Evolutionary conservation across 1,140 invertebrate genomes (phyloP).

Genomic region (Drosophila virilis): DNA sequence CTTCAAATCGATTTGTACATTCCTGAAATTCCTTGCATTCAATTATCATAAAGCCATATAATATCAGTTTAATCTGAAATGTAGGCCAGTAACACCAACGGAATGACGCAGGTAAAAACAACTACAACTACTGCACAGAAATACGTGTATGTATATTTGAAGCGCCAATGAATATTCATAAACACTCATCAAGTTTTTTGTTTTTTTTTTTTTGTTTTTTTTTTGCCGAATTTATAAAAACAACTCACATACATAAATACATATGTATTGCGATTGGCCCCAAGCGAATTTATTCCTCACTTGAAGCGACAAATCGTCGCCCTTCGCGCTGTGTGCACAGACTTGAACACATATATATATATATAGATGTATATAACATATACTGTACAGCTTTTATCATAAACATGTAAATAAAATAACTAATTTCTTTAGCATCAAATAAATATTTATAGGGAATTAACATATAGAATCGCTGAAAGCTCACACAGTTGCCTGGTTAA

Average conservation of each 20-base stretch:
- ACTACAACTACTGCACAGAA: conserved; percentile 5
- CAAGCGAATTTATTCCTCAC: conserved; percentile 6
- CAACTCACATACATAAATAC: conserved; percentile 1
- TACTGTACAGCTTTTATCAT: conserved; percentile 25
- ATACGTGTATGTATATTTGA: conserved; percentile 9
- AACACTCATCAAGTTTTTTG: conserved; percentile 32
- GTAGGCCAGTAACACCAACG: conserved; percentile 39
- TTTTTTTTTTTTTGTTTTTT: conserved; percentile 23
- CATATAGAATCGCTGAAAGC: conserved; percentile 32
- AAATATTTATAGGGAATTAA: conserved; percentile 64
- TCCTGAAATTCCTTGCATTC: conserved; percentile 9
- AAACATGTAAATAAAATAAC: conserved; percentile 43
- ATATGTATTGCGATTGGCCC: not conserved
- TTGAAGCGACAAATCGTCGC: conserved; percentile 33
- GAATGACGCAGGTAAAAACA: conserved; percentile 14
- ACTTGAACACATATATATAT: conserved; percentile 25
- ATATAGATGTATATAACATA: no score
- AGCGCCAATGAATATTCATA: conserved; percentile 55
- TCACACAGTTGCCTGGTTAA: conserved; percentile 5
- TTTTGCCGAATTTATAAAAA: conserved; percentile 19
- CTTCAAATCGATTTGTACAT: not conserved
- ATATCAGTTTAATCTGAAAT: conserved; percentile 21
- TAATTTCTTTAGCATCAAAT: conserved; percentile 32
- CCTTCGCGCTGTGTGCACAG: not conserved
- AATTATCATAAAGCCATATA: conserved; percentile 11